Evolutionary conservation across 2,888 invertebrate species (phyloP).

Genomic region (Plagiodera versicolora): DNA sequence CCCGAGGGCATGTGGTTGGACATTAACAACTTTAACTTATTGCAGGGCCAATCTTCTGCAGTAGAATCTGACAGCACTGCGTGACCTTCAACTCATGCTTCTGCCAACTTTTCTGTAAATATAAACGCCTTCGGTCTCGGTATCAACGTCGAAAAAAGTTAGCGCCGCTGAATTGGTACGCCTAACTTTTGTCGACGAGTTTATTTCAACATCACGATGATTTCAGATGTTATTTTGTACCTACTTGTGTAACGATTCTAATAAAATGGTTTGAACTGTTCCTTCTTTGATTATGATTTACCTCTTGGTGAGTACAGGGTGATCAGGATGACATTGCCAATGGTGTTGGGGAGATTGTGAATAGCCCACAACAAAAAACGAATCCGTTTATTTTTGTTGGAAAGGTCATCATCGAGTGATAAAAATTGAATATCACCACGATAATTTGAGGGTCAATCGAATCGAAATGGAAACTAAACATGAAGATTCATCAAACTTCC

Average conservation of each 20-base stretch:
- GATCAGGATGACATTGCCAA: not conserved
- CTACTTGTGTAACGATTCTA: not conserved
- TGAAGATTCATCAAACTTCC: too few relatives aligned
- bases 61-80: constrained; percentile 36
- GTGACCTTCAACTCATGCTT: constrained; percentile 34
- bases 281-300: not conserved
- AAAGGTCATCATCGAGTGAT: too few relatives aligned
- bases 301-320: not conserved
- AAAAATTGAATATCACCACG: too few relatives aligned
- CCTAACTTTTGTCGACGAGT: not conserved
- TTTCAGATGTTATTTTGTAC: not conserved
- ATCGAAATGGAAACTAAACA: too few relatives aligned
- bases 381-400: too few relatives aligned
- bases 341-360: not conserved
- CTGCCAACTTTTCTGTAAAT: constrained; percentile 11
- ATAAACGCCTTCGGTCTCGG: not conserved
- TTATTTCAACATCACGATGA: not conserved
- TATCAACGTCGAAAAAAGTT: not conserved
- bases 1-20: constrained; percentile 31
- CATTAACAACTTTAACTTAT: constrained; percentile 34
- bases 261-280: not conserved
- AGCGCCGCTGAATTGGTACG: not conserved
- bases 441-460: too few relatives aligned
- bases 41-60: constrained; percentile 38
- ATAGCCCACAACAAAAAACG: too few relatives aligned